Evolutionary conservation across 2,888 invertebrate genomes (phyloP), one percentile per base, ranked within the genome.

Genomic region (Urechis unicinctus): DNA sequence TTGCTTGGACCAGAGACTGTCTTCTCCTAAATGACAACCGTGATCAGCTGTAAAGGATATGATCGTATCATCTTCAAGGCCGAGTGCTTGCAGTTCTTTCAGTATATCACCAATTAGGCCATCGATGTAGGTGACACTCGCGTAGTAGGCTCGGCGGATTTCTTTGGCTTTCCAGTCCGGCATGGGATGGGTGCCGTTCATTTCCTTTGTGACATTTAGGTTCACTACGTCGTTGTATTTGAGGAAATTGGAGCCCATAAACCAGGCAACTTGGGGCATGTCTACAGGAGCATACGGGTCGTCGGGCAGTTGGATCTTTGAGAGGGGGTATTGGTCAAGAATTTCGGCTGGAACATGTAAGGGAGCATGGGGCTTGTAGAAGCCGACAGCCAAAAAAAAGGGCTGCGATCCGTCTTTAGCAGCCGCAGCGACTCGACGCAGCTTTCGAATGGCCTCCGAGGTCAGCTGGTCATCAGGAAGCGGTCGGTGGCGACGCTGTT

Each of bases 61-160:
- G 28, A 60, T 58, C 3, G 60, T 60, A 41, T 52, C 29, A 5
- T 60, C 45, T 24, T 31, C 54, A 13, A 60, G 26, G 2, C 56
- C 58, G 2, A 50, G 49, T 13, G 29, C 9, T 3, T 59, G 30
- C n/a, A 60, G 45, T 3, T 22, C 51, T n/a, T 49, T 22, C 1
- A 58, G 24, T 3, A 60, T 48, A 29, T 30, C 9, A 2, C 60
- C 60, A 13, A 58, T 30, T 17, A 48, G 24, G 17, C 28, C 24
- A 44, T 60, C 60, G 6, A 44, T 36, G 46, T 53, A 56, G 9
- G 46, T 45, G 1, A 56, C 13, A 22, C 48, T 36, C 13, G 48
- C 45, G 46, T 50, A 60, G 50, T 60, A 60, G 17, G 56, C 60
- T 9, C 56, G 50, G 9, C 60, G n/a, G n/a, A n/a, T n/a, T n/a